These are phyloP conservation scores for Dendroctonus valens DNA, from an alignment of 1,140 invertebrate genomes.

Conservation along the genomic window DNA sequence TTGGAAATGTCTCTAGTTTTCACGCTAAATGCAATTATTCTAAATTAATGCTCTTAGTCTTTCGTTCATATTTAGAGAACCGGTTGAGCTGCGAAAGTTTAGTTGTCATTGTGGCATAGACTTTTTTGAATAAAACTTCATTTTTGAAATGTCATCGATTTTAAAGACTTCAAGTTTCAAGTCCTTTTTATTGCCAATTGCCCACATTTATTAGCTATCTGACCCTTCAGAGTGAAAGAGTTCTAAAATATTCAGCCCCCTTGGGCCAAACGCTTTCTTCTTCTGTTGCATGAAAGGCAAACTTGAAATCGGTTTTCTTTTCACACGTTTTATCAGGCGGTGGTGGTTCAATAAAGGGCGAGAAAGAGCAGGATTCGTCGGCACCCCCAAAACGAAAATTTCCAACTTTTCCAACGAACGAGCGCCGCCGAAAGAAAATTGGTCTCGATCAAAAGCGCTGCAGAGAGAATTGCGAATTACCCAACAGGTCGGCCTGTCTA, in stretches of 20 bases:
- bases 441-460: slow-evolving; percentile 34
- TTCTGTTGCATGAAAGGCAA: slow-evolving; percentile 4
- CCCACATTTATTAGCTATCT: not conserved
- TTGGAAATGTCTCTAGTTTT: too few relatives aligned
- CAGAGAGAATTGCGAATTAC: slow-evolving; percentile 35
- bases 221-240: not conserved
- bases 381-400: slow-evolving; percentile 12
- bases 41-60: too few relatives aligned
- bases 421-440: slow-evolving; percentile 29
- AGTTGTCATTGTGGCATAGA: too few relatives aligned
- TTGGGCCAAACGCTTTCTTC: too few relatives aligned
- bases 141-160: too few relatives aligned
- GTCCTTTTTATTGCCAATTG: too few relatives aligned
- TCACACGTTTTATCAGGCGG: slow-evolving; percentile 24
- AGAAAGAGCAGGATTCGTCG: slow-evolving; percentile 5
- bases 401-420: slow-evolving; percentile 20
- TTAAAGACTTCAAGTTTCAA: too few relatives aligned
- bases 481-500: slow-evolving; percentile 33
- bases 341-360: slow-evolving; percentile 27
- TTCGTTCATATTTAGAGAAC: too few relatives aligned
- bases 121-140: too few relatives aligned
- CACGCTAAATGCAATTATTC: too few relatives aligned
- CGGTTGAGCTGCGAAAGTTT: too few relatives aligned
- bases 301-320: slow-evolving; percentile 25
- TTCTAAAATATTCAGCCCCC: too few relatives aligned